phyloP scores from a whole-genome alignment of 92 coral and sea anemone genomes.

The Epizoanthus ramosus region DNA sequence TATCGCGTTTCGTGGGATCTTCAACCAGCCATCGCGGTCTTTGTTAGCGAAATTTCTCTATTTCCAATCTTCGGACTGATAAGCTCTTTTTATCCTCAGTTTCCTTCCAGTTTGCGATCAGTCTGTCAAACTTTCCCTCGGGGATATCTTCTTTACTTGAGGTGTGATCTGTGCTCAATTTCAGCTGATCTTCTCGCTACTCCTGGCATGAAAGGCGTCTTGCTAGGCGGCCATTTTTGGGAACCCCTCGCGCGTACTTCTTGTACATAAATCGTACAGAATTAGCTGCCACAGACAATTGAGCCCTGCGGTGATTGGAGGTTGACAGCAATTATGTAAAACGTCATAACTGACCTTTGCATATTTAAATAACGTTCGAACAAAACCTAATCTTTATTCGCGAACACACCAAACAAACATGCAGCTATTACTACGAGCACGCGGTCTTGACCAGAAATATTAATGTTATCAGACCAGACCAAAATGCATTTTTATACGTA shows the following conservation, averaged over 20 bases:
- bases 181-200: constrained; percentile 17
- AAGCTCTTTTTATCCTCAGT: constrained; percentile 33
- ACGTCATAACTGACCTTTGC: constrained; percentile 89
- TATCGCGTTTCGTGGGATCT: constrained; percentile 43
- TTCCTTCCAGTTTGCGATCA: constrained; percentile 24
- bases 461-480: constrained; percentile 12
- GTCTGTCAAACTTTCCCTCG: constrained; percentile 16
- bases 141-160: constrained; percentile 18
- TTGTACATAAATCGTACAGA: constrained; percentile 61
- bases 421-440: neutral
- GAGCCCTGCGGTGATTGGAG: constrained; percentile 80
- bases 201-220: constrained; percentile 5
- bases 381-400: constrained; percentile 37
- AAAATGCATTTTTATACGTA: neutral
- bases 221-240: constrained; percentile 36
- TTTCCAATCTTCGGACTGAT: constrained; percentile 34
- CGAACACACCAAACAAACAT: constrained; percentile 13
- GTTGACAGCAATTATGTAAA: constrained; percentile 58
- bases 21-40: constrained; percentile 47
- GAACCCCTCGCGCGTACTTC: constrained; percentile 28
- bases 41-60: constrained; percentile 28
- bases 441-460: constrained; percentile 8
- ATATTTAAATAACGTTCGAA: constrained; percentile 56
- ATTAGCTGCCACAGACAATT: constrained; percentile 68
- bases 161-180: neutral